Conservation (phyloP, 2,888 invertebrate genomes). For the Liopterus haemorrhoidalis region DNA sequence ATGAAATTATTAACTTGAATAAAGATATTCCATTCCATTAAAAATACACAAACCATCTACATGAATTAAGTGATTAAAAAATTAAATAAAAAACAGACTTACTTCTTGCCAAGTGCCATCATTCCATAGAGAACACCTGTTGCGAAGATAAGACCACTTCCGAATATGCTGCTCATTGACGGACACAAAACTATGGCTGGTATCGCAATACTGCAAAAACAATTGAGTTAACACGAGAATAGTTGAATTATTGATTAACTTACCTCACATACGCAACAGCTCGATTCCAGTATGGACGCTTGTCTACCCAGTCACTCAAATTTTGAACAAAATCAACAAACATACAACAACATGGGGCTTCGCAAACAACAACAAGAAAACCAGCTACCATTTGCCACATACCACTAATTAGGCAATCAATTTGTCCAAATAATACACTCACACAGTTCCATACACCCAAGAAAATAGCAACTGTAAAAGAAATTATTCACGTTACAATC, state of each 20-base stretch:
- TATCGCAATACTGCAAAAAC: constrained; percentile 51
- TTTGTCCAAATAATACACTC: constrained; percentile 56
- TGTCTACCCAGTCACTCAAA: constrained; percentile 75
- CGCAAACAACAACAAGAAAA: constrained; percentile 79
- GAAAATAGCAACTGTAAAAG: constrained; percentile 72
- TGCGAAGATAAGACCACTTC: constrained; percentile 80
- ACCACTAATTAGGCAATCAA: constrained; percentile 67
- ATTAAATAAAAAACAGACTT: constrained; percentile 49
- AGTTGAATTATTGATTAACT: constrained; percentile 44
- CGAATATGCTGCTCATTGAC: constrained; percentile 71
- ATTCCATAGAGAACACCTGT: constrained; percentile 88
- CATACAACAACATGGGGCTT: constrained; percentile 96
- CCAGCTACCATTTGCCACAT: constrained; percentile 86
- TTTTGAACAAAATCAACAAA: constrained; percentile 91
- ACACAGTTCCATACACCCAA: constrained; percentile 73
- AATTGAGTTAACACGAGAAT: constrained; percentile 17
- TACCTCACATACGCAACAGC: constrained; percentile 80
- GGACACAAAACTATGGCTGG: constrained; percentile 75
- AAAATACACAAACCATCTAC: constrained; percentile 27
- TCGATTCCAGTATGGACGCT: constrained; percentile 83
- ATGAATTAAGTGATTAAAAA: constrained; percentile 17
- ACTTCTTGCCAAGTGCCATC: constrained; percentile 95
- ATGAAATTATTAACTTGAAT: too few relatives aligned
- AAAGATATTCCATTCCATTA: too few relatives aligned
- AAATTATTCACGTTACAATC: constrained; percentile 8